Base-by-base conservation (phyloP, 2,797 vertebrate species). In the Syndactyla subalaris region DNA sequence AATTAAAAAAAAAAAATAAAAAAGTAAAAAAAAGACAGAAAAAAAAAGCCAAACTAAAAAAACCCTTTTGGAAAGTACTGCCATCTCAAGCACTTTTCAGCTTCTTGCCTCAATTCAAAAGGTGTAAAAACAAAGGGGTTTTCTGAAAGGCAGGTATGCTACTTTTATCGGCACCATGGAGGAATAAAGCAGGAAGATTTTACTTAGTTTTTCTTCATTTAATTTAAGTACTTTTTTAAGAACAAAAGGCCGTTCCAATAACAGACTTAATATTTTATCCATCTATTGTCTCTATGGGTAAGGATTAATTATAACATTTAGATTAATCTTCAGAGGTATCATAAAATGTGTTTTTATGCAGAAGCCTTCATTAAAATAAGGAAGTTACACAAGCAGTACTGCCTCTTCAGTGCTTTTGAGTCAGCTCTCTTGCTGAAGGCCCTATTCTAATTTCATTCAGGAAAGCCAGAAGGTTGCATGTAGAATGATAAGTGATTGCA, bases 301-400 rank as follows among this genome's bases (percentile, higher is more conserved):
- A 49, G 15, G 30, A 67, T 57, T 91, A 91, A 91, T 89, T 92
- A 68, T 51, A 85, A 24, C 8, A 55, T 54, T 85, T 27, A 83
- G 49, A 46, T 72, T 77, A 72, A 85, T 51, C 20, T 89, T 81
- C 27, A 68, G 55, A 85, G 38, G 66, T 51, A 68, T 36, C 26
- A 61, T 6, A 4, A 84, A 72, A 88, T 22, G 9, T 45, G 54
- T 72, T 88, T 86, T 77, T 79, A 41, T 59, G 36, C 29, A 76
- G 36, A 73, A 52, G 6, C n/a, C 39, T 88, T 75, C 65, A 74
- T 78, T 89, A 94, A 94, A 94, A 85, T 54, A 57, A 71, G 83
- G 66, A 93, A 91, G 70, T 74, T 78, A 30, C 34, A 72, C 24
- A 39, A 72, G 7, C 23, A 85, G 12, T 43, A 36, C 27, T 43